A percentile compares a stretch with the other conserved stretches of the same genome.
Evolutionary conservation across 2,888 invertebrate species (phyloP).

Genomic region (Drosophila acutilabella): DNA sequence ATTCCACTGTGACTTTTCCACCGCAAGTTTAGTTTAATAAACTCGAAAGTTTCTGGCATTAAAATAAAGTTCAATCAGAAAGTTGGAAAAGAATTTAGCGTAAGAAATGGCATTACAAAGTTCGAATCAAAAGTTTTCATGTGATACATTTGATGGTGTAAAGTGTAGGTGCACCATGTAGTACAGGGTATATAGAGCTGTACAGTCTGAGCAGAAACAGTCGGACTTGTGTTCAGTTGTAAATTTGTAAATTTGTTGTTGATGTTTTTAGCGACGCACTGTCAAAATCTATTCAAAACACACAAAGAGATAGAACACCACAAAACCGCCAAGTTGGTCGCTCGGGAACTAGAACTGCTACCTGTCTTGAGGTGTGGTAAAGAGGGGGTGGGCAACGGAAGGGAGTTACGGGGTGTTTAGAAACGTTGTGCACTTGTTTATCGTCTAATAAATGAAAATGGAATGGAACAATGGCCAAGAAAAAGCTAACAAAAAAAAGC

Average conservation of each 20-base stretch:
- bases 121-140: neutral
- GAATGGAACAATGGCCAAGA: constrained; percentile 62
- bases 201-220: constrained; percentile 13
- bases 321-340: constrained; percentile 26
- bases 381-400: neutral
- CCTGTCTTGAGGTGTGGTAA: constrained; percentile 46
- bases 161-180: neutral
- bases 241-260: constrained; percentile 40
- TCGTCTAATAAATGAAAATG: constrained; percentile 65
- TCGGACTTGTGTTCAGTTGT: constrained; percentile 21
- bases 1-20: neutral
- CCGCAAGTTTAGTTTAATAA: neutral
- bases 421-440: constrained; percentile 56
- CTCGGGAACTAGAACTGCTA: constrained; percentile 20
- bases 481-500: constrained; percentile 31
- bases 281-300: constrained; percentile 51
- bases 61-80: neutral
- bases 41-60: neutral
- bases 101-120: constrained; percentile 8
- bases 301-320: constrained; percentile 1
- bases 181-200: constrained; percentile 3
- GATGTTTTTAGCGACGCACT: constrained; percentile 51
- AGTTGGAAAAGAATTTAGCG: neutral
- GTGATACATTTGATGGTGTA: too few species aligned
- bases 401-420: neutral